Base-by-base conservation (phyloP, 2,888 invertebrate genomes). In the Agonopterix subpropinquella region DNA sequence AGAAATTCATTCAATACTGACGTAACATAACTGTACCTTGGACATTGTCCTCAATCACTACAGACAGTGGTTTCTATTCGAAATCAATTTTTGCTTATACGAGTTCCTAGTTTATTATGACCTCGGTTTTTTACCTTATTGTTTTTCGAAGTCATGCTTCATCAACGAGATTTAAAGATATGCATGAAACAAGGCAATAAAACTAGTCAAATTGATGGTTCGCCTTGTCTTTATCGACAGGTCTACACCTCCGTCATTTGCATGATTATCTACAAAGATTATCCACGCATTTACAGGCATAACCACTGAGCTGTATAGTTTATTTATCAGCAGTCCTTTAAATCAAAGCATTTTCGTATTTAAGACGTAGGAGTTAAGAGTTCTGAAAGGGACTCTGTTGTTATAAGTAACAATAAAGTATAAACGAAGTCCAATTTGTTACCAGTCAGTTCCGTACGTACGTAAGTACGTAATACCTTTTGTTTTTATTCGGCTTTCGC, bases 401-500 rank as follows among this genome's bases (percentile, higher is more conserved):
- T 28, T 1, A 13, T 11, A n/a, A n/a, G 28, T n/a, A 10, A 42
- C 13, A 8, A 42, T 18, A 28, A 9, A 9, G 8, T 43, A 11
- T 13, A 13, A 13, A 9, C 13, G 11, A 43, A 13, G 13, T 13
- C 11, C 13, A 43, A 28, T 44, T 9, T 28, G 35, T n/a, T 35
- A 28, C 35, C 44, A 44, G 35, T 35, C n/a, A 11, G 15, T 28
- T 28, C 28, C 10, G 11, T 43, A 52, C 10, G 11, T 43, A 52
- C 10, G 42, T 42, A 11, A 42, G 42, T 64, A 56, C 65, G 64
- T 70, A 68, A 67, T 67, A 55, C 59, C 75, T 73, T 80, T 81
- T 80, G 78, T 80, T 72, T 70, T 71, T 70, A 77, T 75, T 73
- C 70, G 67, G 70, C 78, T 83, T 84, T 85, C 79, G 77, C 77